Percentiles rank a stretch among this genome's conserved stretches.
phyloP scores from a whole-genome alignment of 2,888 invertebrate genomes.

The Heliconius aoede region DNA sequence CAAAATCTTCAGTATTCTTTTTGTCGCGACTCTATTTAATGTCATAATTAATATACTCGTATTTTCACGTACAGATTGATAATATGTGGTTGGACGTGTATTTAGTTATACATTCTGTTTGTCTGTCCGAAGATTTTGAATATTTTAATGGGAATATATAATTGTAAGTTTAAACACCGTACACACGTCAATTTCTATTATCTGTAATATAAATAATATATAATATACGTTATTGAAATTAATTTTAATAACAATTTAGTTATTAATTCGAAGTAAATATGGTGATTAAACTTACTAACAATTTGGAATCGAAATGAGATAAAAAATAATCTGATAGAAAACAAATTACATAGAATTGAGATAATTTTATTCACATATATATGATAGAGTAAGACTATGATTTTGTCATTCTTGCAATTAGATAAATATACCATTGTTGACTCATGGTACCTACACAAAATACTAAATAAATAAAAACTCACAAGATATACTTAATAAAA shows the following conservation, averaged over 20 bases:
- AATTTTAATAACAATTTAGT: background rate
- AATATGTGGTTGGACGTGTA: conserved; percentile 49
- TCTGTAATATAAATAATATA: background rate
- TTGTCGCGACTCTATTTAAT: background rate
- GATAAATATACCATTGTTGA: background rate
- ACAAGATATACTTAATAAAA: background rate
- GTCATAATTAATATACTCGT: too few species aligned
- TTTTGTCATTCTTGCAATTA: too few species aligned
- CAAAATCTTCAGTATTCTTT: too few species aligned
- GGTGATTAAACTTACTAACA: conserved; percentile 38
- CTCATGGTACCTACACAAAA: background rate
- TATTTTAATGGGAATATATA: background rate
- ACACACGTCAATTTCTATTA: conserved; percentile 10
- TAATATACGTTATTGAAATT: background rate
- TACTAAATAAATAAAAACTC: background rate
- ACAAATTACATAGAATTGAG: background rate
- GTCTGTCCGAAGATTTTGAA: background rate
- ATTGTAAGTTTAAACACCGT: conserved; percentile 40
- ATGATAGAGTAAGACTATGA: too few species aligned
- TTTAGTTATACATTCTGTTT: background rate
- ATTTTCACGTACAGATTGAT: conserved; percentile 33
- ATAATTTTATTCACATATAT: too few species aligned
- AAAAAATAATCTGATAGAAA: background rate
- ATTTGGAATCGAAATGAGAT: conserved; percentile 34
- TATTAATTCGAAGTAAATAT: conserved; percentile 9